Percentiles rank a stretch among this genome's conserved stretches.
Evolutionary conservation across 2,113 vertebrate species (phyloP).

Genomic region (Sturnus vulgaris): DNA sequence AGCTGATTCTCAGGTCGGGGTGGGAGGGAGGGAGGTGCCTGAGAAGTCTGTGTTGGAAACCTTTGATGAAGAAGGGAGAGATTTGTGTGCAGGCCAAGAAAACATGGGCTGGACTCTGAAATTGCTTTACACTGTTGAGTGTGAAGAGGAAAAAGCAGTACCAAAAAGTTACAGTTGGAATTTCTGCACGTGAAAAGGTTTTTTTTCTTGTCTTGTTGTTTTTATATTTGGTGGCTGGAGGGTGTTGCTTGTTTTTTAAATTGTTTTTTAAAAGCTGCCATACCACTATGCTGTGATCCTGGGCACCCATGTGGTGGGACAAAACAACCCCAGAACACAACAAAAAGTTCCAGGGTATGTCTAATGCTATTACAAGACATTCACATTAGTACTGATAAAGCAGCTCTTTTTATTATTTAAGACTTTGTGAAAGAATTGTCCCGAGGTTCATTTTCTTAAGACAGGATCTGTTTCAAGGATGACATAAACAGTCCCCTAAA

Average conservation of each 20-base stretch:
- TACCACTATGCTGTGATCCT: not conserved
- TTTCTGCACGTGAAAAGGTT: not conserved
- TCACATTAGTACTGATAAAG: not conserved
- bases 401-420: not conserved
- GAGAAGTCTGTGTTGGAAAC: not conserved
- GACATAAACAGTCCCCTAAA: not conserved
- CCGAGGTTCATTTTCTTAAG: not conserved
- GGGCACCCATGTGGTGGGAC: not conserved
- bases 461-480: not conserved
- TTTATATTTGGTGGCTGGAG: not conserved
- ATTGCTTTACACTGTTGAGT: rapidly evolving
- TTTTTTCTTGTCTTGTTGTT: not conserved
- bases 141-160: not conserved
- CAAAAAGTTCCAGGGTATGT: not conserved
- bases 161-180: not conserved
- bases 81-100: not conserved
- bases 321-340: not conserved
- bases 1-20: not conserved
- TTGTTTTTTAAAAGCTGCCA: not conserved
- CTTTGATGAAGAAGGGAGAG: not conserved
- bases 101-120: not conserved
- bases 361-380: not conserved
- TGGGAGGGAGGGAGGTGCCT: not conserved
- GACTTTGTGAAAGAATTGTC: not conserved
- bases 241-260: not conserved